Conservation (phyloP, 1,140 invertebrate species). For the Archegozetes longisetosus region DNA sequence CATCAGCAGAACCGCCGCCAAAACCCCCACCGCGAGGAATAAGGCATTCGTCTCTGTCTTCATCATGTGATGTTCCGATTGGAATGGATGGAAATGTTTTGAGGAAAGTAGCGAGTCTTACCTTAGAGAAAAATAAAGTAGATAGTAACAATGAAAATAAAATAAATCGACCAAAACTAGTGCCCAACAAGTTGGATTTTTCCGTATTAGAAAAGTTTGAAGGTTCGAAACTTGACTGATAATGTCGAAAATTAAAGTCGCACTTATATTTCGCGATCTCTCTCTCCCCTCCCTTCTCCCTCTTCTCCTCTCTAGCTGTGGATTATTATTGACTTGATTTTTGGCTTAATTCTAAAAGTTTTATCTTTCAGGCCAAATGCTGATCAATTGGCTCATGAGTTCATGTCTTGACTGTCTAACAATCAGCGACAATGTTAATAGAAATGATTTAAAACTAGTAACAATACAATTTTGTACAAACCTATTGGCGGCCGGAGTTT, state of each 20-base stretch:
- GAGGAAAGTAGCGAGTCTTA: conserved; percentile 63
- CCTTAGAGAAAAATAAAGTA: conserved; percentile 44
- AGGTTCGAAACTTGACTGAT: background rate
- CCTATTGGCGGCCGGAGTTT: background rate
- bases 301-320: background rate
- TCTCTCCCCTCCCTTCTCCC: background rate
- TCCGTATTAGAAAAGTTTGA: background rate
- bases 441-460: too few species aligned
- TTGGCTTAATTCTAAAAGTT: background rate
- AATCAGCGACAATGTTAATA: too few species aligned
- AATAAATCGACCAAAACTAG: conserved; percentile 48
- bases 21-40: too few species aligned
- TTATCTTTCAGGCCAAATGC: too few species aligned
- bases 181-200: conserved; percentile 66
- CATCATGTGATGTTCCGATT: too few species aligned
- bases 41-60: too few species aligned
- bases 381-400: too few species aligned
- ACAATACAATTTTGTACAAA: background rate
- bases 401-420: too few species aligned
- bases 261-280: background rate
- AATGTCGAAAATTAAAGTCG: background rate
- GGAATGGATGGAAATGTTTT: conserved; percentile 55
- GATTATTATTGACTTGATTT: background rate
- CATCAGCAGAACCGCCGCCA: too few species aligned
- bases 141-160: conserved; percentile 29